These are phyloP conservation scores for Meriones psammophilus DNA, from an alignment of 2,797 vertebrate species.

Conservation along the genomic window DNA sequence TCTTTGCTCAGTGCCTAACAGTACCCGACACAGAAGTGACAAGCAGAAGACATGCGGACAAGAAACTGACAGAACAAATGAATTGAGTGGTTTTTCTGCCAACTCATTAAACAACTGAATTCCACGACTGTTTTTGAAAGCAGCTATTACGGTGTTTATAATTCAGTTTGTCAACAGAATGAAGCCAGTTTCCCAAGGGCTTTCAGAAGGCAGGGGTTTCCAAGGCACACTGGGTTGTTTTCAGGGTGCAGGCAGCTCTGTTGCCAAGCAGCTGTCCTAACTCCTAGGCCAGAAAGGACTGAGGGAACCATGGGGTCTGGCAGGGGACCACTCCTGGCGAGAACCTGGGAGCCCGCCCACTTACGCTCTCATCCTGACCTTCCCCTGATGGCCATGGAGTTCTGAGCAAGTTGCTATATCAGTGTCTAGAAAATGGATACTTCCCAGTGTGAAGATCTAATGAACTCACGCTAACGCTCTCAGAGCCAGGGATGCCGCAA, in stretches of 20 bases:
- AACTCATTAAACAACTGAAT: not conserved
- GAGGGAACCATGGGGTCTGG: not conserved
- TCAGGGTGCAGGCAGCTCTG: not conserved
- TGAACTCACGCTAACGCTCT: not conserved
- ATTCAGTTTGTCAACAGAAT: not conserved
- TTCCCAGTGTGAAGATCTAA: not conserved
- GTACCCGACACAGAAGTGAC: not conserved
- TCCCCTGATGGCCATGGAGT: not conserved
- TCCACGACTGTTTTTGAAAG: slow-evolving; percentile 37
- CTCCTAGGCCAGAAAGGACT: not conserved
- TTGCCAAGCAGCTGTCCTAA: not conserved
- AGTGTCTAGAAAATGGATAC: not conserved
- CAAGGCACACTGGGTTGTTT: not conserved
- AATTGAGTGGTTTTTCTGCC: not conserved
- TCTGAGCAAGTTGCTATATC: not conserved
- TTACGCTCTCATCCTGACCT: not conserved
- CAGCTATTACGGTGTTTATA: not conserved
- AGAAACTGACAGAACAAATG: not conserved
- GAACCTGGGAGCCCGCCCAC: not conserved
- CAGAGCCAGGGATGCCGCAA: not conserved
- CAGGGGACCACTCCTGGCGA: not conserved
- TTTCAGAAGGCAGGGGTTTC: slow-evolving; percentile 42
- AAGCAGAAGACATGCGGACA: not conserved
- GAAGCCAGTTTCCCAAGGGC: not conserved
- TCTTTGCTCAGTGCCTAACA: not conserved